These are phyloP conservation scores for Platichthys flesus DNA, from an alignment of 2,113 vertebrate genomes.

Conservation along the genomic window DNA sequence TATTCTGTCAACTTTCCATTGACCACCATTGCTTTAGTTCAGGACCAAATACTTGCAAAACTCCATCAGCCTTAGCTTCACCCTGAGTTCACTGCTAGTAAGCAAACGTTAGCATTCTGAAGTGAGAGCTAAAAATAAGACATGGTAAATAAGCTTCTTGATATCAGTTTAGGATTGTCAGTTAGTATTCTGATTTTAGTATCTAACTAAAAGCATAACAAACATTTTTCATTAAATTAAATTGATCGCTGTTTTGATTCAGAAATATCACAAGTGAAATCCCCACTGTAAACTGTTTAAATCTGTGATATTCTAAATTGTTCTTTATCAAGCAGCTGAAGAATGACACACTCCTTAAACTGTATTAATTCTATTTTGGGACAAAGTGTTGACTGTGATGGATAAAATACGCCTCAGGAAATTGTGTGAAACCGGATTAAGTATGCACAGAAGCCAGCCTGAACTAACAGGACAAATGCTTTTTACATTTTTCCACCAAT, in stretches of 20 bases:
- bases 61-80: too few relatives aligned
- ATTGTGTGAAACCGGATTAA: slow-evolving; percentile 59
- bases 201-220: neutral
- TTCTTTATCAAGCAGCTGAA: slow-evolving; percentile 30
- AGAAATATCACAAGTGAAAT: neutral
- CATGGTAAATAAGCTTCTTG: neutral
- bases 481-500: slow-evolving; percentile 67
- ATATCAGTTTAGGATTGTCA: neutral
- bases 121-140: neutral
- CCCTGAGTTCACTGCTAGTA: neutral
- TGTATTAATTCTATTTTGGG: slow-evolving; percentile 30
- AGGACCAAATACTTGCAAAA: too few relatives aligned
- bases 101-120: neutral
- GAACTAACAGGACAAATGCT: slow-evolving; percentile 62
- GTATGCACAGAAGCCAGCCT: slow-evolving; percentile 47
- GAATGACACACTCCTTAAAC: slow-evolving; percentile 11
- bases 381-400: slow-evolving; percentile 23
- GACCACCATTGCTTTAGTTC: too few relatives aligned
- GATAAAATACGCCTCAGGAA: slow-evolving; percentile 50
- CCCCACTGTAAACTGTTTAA: neutral
- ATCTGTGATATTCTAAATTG: neutral
- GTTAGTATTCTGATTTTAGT: too few relatives aligned
- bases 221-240: too few relatives aligned
- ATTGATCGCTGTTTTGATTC: too few relatives aligned
- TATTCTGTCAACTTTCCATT: too few relatives aligned